phyloP scores from a whole-genome alignment of 1,140 invertebrate genomes.

The Euura lappo region DNA sequence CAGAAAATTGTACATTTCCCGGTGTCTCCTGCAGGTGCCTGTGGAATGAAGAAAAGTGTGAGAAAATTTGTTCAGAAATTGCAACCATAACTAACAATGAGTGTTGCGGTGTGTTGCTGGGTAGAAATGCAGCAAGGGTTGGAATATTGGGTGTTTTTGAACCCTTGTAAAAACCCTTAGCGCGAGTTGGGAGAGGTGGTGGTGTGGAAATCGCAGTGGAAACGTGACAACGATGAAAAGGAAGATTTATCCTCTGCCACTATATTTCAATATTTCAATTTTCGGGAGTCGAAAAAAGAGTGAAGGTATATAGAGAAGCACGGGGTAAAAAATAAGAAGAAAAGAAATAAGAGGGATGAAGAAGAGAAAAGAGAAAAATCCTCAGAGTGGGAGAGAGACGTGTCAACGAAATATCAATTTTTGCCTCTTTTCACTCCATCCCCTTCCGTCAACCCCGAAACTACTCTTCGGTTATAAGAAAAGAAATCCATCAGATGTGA shows the following conservation, averaged over 20 bases:
- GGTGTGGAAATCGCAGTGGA: neutral
- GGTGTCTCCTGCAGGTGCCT: too few species aligned
- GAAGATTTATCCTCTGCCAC: neutral
- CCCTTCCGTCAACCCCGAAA: neutral
- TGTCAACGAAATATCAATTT: neutral
- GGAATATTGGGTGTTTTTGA: neutral
- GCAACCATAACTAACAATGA: too few species aligned
- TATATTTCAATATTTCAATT: conserved; percentile 16
- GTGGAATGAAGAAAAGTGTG: too few species aligned
- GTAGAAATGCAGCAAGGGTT: neutral
- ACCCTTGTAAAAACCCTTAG: neutral
- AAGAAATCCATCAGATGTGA: conserved; percentile 9
- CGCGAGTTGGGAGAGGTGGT: neutral
- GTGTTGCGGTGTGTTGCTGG: neutral
- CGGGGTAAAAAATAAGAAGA: neutral
- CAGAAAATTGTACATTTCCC: neutral
- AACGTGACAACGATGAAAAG: conserved; percentile 9
- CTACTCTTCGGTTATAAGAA: neutral
- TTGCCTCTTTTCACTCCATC: conserved; percentile 8
- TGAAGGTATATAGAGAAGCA: neutral
- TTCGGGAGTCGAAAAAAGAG: conserved; percentile 2
- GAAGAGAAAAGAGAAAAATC: conserved; percentile 5
- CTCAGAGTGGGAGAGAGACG: neutral
- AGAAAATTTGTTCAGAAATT: too few species aligned
- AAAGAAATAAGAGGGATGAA: neutral